Percentiles rank a stretch among this genome's conserved stretches.
Conservation (phyloP, 2,797 vertebrate genomes). For the Heterohyrax brucei region DNA sequence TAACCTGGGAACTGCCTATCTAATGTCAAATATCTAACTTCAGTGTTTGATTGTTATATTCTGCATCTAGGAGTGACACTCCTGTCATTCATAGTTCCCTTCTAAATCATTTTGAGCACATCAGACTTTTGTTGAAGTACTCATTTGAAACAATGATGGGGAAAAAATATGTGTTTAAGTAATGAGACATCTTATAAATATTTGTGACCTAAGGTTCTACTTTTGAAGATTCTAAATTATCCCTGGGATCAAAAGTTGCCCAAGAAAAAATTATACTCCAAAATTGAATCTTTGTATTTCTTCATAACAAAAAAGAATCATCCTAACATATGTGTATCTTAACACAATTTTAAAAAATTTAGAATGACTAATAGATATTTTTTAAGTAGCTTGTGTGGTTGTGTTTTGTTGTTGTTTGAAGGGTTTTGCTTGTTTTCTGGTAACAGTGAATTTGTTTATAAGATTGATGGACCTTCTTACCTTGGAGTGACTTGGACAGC, state of each 20-base stretch:
- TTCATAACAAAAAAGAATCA: constrained; percentile 9
- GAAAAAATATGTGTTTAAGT: not conserved
- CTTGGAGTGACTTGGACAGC: not conserved
- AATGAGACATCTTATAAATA: not conserved
- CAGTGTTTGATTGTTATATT: not conserved
- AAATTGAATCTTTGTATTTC: constrained; percentile 13
- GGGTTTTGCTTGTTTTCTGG: not conserved
- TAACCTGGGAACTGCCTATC: too few species aligned
- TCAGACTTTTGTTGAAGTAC: not conserved
- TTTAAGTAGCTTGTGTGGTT: not conserved
- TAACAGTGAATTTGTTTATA: not conserved
- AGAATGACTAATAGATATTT: not conserved
- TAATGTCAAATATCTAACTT: not conserved
- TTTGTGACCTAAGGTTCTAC: not conserved
- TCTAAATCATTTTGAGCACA: constrained; percentile 53
- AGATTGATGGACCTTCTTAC: not conserved
- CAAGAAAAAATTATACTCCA: constrained; percentile 26
- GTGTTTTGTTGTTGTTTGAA: not conserved
- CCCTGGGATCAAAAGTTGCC: constrained; percentile 41
- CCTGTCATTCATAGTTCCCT: constrained; percentile 44
- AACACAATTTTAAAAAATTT: constrained; percentile 28
- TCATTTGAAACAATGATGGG: constrained; percentile 16
- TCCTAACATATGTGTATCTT: not conserved
- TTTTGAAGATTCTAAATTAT: constrained; percentile 38
- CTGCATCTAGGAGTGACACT: constrained; percentile 5